Base-by-base conservation (phyloP, 1,140 invertebrate genomes). In the Vollenhovia emeryi region DNA sequence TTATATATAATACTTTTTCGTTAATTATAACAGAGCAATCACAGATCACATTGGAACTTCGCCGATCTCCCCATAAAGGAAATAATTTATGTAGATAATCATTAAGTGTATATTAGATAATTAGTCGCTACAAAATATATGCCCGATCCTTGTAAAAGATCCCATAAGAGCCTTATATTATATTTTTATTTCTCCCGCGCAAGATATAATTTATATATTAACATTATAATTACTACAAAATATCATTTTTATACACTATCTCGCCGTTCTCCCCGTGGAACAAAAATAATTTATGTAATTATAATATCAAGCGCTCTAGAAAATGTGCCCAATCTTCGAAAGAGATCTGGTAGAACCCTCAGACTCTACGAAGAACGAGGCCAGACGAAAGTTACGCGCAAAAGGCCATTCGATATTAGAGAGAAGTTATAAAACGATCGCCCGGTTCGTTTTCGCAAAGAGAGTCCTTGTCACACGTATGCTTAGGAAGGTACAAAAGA, bases 1-100 rank as follows among this genome's bases (percentile, higher is more conserved):
- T 66, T 66, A 52, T 78, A 66, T 40, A 79, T 79, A 68, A 68
- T 52, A 55, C 52, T 68, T 33, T 79, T 79, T 52, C 21, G 9
- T 33, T 33, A 68, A 52, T 68, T 68, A 68, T 7, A 36, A 36
- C 66, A 59, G 8, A 21, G 24, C n/a, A 21, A 52, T 68, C 62
- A 68, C 76, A 55, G 43, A 36, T 52, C 45, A 79, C 21, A 66
- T 45, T 66, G 13, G 43, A 78, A 24, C 30, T 9, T 52, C 21
- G 8, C n/a, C 13, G 15, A 68, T 68, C 15, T 66, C 36, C 27
- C n/a, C 21, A 4, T 40, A 52, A 68, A 55, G 11, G 24, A 68
- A 79, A 79, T 68, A 55, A 79, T 52, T 79, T 79, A 27, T 68
- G 3, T 40, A 50, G 2, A 43, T 79, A 68, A 66, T 27, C 64